Evolutionary conservation across 2,888 invertebrate genomes (phyloP).

Genomic region (Apamea monoglypha): DNA sequence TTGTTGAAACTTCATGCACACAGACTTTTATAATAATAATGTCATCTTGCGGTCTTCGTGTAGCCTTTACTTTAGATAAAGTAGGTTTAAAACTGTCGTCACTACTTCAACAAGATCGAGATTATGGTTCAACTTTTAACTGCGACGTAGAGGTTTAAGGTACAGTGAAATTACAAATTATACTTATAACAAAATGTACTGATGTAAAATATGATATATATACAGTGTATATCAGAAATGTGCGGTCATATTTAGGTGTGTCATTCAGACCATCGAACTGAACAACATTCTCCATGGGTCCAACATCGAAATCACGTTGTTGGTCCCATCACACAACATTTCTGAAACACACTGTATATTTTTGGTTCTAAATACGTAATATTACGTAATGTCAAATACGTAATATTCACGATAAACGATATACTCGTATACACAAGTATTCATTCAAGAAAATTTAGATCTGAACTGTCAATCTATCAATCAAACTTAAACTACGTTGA

Average conservation of each 20-base stretch:
- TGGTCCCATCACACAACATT: neutral
- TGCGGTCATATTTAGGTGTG: neutral
- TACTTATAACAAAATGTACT: neutral
- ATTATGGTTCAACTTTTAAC: constrained; percentile 40
- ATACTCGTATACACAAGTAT: neutral
- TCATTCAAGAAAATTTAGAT: neutral
- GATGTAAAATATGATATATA: constrained; percentile 20
- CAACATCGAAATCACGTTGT: neutral
- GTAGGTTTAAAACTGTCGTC: constrained; percentile 53
- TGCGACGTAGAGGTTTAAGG: neutral
- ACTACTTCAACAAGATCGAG: constrained; percentile 57
- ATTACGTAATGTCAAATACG: neutral
- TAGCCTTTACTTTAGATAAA: constrained; percentile 49
- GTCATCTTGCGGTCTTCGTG: constrained; percentile 62
- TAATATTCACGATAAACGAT: neutral
- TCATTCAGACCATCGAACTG: neutral
- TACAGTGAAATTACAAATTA: neutral
- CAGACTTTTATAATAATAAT: constrained; percentile 52
- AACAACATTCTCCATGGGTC: neutral
- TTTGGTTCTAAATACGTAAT: neutral
- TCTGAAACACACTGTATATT: neutral
- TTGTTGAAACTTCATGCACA: constrained; percentile 72
- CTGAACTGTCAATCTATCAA: neutral
- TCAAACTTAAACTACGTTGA: neutral
- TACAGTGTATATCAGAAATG: neutral